Evolutionary conservation across 2,797 vertebrate species (phyloP).

Genomic region (Labeo calbasu): DNA sequence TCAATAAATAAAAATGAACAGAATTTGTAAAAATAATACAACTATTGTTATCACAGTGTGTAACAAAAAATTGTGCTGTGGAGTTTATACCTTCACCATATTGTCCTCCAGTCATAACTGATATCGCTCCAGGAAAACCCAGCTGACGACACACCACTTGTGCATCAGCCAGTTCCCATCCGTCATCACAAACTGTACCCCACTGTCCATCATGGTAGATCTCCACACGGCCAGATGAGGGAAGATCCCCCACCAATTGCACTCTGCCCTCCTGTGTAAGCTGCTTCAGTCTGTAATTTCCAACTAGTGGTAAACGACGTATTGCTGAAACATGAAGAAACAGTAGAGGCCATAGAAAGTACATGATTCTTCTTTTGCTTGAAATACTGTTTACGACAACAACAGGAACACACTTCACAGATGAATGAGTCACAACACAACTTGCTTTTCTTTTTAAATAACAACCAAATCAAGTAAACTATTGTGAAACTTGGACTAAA

Average conservation of each 20-base stretch:
- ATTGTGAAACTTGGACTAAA: background rate
- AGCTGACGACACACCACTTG: conserved; percentile 77
- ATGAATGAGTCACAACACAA: background rate
- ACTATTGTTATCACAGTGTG: background rate
- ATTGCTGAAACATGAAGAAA: conserved; percentile 52
- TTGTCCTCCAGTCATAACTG: conserved; percentile 56
- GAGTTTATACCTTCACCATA: conserved; percentile 68
- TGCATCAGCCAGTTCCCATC: conserved; percentile 70
- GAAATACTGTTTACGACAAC: background rate
- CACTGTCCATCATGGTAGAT: conserved; percentile 73
- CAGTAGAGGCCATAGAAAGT: conserved; percentile 62
- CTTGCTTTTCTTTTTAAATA: conserved; percentile 13
- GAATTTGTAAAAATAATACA: background rate
- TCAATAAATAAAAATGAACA: background rate
- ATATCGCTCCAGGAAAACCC: conserved; percentile 66
- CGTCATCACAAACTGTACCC: conserved; percentile 78
- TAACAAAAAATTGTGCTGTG: background rate
- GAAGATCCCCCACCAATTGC: conserved; percentile 62
- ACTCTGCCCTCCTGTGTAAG: conserved; percentile 64
- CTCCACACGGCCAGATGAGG: conserved; percentile 74
- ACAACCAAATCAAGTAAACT: background rate
- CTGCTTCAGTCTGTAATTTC: background rate
- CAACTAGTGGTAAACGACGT: background rate
- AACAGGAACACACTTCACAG: background rate
- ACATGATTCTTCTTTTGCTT: conserved; percentile 59